Base-by-base conservation (phyloP, 2,797 vertebrate genomes). In the Spondyliosoma cantharus region DNA sequence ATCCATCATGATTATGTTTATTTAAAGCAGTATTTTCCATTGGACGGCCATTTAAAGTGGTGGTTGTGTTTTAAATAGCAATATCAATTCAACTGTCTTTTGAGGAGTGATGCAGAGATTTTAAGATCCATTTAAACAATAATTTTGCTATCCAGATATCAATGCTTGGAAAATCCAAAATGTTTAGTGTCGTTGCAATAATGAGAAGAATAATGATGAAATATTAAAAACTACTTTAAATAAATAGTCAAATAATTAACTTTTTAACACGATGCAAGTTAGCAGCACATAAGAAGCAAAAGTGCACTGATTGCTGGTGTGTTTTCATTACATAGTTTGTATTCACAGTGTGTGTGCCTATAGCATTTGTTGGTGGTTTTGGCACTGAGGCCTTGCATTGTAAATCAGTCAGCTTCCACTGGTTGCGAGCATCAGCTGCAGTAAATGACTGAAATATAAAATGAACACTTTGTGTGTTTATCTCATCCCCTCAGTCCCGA, bases 391-490 rank as follows among this genome's bases (percentile, higher is more conserved):
- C 62, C 61, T 20, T 50, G n/a, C 48, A 25, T 65, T 79, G 56
- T 83, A 81, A 85, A 81, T 76, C 54, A 70, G 58, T 69, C 53
- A 53, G 61, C 46, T 81, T 76, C 71, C 72, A 69, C 53, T 61
- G 43, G 29, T 25, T n/a, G 61, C 1, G 3, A 83, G 81, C 66
- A 78, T 84, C 80, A 70, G 67, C 69, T 70, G 60, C 83, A 82
- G 63, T 78, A 87, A 91, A 88, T 83, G 87, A 80, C 66, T 78
- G n/a, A 64, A 86, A 84, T 79, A 75, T 66, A 86, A 85, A 90
- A 85, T 70, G 70, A 90, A 69, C 75, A 69, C 69, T 81, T 71
- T 68, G 80, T 76, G 67, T 73, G 82, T 83, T 88, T 68, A 85
- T 87, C 78, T 83, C 67, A 77, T 85, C 63, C 77, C 69, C 68